Evolutionary conservation across 2,888 invertebrate species (phyloP).

Genomic region (Eupsilia transversa): DNA sequence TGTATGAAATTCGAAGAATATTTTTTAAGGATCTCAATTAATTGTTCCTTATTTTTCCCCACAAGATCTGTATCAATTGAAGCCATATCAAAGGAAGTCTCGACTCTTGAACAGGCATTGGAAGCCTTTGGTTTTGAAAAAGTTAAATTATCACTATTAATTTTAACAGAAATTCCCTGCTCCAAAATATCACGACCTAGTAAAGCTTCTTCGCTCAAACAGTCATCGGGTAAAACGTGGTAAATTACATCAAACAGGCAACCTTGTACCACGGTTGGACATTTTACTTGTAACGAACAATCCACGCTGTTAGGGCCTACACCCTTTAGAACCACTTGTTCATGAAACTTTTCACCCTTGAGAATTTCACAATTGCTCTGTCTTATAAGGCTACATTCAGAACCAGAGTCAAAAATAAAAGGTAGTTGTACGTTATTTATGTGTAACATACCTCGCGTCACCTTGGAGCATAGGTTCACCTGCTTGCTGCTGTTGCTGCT

Average conservation of each 20-base stretch:
- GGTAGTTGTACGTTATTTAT: slow-evolving; percentile 16
- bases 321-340: slow-evolving; percentile 20
- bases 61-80: not conserved
- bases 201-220: not conserved
- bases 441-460: slow-evolving; percentile 8
- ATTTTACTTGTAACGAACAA: not conserved
- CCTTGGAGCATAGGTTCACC: no score
- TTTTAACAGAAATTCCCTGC: not conserved
- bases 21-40: not conserved
- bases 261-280: not conserved
- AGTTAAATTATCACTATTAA: not conserved
- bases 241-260: not conserved
- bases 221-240: not conserved
- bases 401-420: slow-evolving; percentile 30
- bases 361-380: slow-evolving; percentile 1
- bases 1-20: not conserved
- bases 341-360: slow-evolving; percentile 19
- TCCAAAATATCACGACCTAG: not conserved
- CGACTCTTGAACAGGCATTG: no score
- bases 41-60: not conserved
- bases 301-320: slow-evolving; percentile 10
- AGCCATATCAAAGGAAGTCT: no score
- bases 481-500: not conserved
- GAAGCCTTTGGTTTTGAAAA: not conserved
- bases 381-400: slow-evolving; percentile 20